Base-by-base conservation (phyloP, 1,140 invertebrate genomes). In the Onthophagus taurus region DNA sequence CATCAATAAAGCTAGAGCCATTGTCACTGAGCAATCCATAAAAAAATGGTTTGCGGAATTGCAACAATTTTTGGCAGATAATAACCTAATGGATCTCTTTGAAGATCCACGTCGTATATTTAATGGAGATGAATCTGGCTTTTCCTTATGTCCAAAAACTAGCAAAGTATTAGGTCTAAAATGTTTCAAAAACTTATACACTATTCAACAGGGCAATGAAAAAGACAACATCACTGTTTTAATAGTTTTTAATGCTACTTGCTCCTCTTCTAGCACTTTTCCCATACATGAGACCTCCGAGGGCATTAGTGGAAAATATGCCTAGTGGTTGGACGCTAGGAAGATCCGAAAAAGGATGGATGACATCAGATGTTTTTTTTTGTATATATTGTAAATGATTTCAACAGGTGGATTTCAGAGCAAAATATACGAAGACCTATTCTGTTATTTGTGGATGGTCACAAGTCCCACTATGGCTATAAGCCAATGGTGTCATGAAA, bases 311-410 rank as follows among this genome's bases (percentile, higher is more conserved):
- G 5, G 16, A 31, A 5, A 52, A 19, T 19, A 33, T 54, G 14
- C 60, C 55, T 2, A 37, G 42, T 16, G 37, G 51, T 8, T 63
- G 60, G 58, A 53, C 35, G 0, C 44, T 60, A 37, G 61, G 66
- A 9, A 44, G 44, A 35, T 63, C 63, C n/a, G 58, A 66, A 17
- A 59, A 29, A 45, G 62, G 65, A 1, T 68, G 66, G 66, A 69
- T 66, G 66, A 64, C 49, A 39, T 43, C 42, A 16, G 55, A 53
- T 45, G 53, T n/a, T 51, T 5, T 69, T 69, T 47, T 67, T 51
- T 52, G 62, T 67, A 48, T 68, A 65, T 44, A 47, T 61, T 0
- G 48, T 52, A 0, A 64, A 63, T 51, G 36, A 58, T 33, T 58
- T 61, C 24, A 51, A 56, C 37, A 52, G 53, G 11, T 65, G 55